These are phyloP conservation scores for Drosophila bifasciata DNA, from an alignment of 1,140 invertebrate species.

Conservation along the genomic window DNA sequence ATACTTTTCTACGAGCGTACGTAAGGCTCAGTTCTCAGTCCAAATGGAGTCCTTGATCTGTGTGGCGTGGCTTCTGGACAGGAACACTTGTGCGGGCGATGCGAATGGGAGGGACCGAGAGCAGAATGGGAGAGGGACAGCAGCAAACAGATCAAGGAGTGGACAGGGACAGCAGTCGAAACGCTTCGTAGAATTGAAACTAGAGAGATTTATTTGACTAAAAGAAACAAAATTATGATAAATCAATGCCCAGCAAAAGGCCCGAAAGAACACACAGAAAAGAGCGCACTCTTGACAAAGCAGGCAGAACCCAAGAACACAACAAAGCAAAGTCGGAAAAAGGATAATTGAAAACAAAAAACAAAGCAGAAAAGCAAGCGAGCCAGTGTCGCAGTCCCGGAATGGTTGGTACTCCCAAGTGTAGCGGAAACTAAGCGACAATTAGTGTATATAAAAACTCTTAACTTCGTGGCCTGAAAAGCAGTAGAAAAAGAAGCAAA, in stretches of 20 bases:
- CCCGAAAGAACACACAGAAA: no score
- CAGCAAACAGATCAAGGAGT: background rate
- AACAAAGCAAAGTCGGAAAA: background rate
- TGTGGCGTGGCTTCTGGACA: no score
- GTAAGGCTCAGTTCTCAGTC: slow-evolving; percentile 50
- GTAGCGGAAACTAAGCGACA: slow-evolving; percentile 5
- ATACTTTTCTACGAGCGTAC: slow-evolving; percentile 96
- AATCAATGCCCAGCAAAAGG: background rate
- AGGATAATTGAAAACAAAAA: slow-evolving; percentile 10
- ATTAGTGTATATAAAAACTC: slow-evolving; percentile 28
- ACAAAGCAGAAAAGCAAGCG: background rate
- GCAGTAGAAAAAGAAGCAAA: slow-evolving; percentile 9
- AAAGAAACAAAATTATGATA: slow-evolving; percentile 9
- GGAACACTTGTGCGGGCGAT: no score
- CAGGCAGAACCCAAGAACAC: slow-evolving; percentile 20
- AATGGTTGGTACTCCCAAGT: slow-evolving; percentile 9
- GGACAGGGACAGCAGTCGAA: background rate
- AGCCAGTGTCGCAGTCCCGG: background rate
- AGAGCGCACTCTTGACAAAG: slow-evolving; percentile 15
- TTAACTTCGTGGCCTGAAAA: slow-evolving; percentile 21
- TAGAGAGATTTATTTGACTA: slow-evolving; percentile 39
- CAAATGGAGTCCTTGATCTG: background rate
- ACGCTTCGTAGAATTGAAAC: slow-evolving; percentile 39
- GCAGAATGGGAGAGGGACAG: background rate
- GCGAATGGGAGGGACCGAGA: background rate